Percentiles rank a stretch among this genome's conserved stretches.
Evolutionary conservation across 2,888 invertebrate species (phyloP).

Genomic region (Agonopterix alstromeriana): DNA sequence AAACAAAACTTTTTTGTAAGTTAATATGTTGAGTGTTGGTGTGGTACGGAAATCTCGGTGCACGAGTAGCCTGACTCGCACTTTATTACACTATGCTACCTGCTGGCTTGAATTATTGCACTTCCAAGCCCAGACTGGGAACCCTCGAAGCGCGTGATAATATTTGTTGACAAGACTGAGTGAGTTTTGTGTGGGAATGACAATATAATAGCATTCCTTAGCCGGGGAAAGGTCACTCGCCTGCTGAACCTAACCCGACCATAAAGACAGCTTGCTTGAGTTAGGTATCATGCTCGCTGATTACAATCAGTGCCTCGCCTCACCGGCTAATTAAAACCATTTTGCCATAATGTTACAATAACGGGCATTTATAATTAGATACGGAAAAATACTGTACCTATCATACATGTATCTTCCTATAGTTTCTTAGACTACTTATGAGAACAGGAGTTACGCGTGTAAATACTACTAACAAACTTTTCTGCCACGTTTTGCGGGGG

Average conservation of each 20-base stretch:
- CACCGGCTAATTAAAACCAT: constrained; percentile 28
- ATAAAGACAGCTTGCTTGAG: background rate
- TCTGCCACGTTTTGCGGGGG: too few relatives aligned
- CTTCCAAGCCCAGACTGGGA: too few relatives aligned
- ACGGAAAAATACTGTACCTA: background rate
- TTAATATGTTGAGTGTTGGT: too few relatives aligned
- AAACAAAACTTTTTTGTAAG: too few relatives aligned
- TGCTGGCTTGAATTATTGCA: too few relatives aligned
- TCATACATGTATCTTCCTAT: too few relatives aligned
- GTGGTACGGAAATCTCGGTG: too few relatives aligned
- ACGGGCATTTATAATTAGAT: background rate
- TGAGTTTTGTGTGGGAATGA: constrained; percentile 43
- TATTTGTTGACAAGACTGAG: constrained; percentile 21
- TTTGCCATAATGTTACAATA: constrained; percentile 8
- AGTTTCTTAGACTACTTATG: too few relatives aligned
- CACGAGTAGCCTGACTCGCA: too few relatives aligned
- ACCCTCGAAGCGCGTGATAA: background rate
- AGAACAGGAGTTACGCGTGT: too few relatives aligned
- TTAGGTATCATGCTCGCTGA: constrained; percentile 11
- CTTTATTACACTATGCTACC: too few relatives aligned
- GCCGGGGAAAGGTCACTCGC: constrained; percentile 44
- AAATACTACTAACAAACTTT: too few relatives aligned
- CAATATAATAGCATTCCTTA: constrained; percentile 46
- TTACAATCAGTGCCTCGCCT: constrained; percentile 19
- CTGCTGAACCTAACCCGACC: constrained; percentile 28